Evolutionary conservation across 2,888 invertebrate genomes (phyloP).

Genomic region (Aspidapion aeneum): DNA sequence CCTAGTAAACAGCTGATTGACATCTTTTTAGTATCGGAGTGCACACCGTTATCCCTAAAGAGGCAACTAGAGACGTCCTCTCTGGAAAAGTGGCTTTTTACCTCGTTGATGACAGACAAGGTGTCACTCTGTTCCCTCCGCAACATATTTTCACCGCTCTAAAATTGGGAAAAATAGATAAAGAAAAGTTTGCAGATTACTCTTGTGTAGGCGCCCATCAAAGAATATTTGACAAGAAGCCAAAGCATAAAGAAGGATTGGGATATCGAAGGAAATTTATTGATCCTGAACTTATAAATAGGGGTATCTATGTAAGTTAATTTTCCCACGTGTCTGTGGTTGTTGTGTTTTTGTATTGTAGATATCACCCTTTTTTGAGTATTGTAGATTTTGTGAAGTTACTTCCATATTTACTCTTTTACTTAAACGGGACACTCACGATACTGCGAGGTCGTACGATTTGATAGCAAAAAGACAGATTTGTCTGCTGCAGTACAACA

Average conservation of each 20-base stretch:
- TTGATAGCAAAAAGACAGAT: too few relatives aligned
- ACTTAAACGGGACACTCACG: too few relatives aligned
- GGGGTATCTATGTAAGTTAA: constrained; percentile 43
- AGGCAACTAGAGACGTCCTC: constrained; percentile 70
- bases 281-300: constrained; percentile 37
- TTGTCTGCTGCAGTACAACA: too few relatives aligned
- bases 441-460: too few relatives aligned
- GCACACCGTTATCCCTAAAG: constrained; percentile 72
- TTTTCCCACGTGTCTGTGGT: not conserved
- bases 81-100: constrained; percentile 74
- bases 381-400: too few relatives aligned
- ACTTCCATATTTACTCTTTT: too few relatives aligned
- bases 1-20: too few relatives aligned
- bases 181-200: constrained; percentile 41
- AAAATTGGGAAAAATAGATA: constrained; percentile 59
- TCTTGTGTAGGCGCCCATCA: constrained; percentile 44
- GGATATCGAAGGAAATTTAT: constrained; percentile 39
- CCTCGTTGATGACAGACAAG: constrained; percentile 64
- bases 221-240: constrained; percentile 35
- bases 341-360: too few relatives aligned
- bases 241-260: constrained; percentile 33
- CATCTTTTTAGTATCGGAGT: constrained; percentile 48
- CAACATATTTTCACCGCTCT: constrained; percentile 72
- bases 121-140: constrained; percentile 67
- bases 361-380: too few relatives aligned